Evolutionary conservation across 2,113 vertebrate genomes (phyloP).

Genomic region (Lepisosteus oculatus): DNA sequence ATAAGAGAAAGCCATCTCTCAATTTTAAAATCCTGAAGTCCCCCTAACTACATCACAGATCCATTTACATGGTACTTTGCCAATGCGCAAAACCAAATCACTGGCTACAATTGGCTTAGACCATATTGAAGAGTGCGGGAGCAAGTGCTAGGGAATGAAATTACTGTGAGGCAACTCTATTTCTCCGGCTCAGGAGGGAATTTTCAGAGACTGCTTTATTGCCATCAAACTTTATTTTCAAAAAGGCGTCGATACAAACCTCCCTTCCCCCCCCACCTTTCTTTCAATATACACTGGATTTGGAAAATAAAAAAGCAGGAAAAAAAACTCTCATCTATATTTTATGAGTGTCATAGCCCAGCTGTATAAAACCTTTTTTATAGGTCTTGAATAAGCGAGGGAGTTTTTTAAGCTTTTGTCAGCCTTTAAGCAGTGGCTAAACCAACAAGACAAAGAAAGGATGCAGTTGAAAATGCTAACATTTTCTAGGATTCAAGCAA

Average conservation of each 20-base stretch:
- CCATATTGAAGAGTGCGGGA: constrained; percentile 68
- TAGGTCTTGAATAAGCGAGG: no score
- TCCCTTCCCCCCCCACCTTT: constrained; percentile 36
- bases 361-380: no score
- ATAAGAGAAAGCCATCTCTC: constrained; percentile 72
- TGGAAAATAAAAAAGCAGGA: constrained; percentile 4
- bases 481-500: no score
- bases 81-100: constrained; percentile 77
- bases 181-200: constrained; percentile 74
- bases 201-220: constrained; percentile 72
- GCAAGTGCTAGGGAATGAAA: constrained; percentile 74
- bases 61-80: constrained; percentile 79
- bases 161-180: constrained; percentile 80
- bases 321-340: neutral
- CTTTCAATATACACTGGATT: constrained; percentile 14
- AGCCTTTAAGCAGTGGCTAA: no score
- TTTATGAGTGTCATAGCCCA: no score
- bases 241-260: constrained; percentile 70
- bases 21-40: constrained; percentile 70
- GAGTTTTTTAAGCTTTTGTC: no score
- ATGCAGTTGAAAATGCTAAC: no score
- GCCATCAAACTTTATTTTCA: constrained; percentile 77
- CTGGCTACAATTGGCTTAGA: constrained; percentile 75
- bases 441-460: no score
- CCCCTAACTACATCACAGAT: constrained; percentile 71